Conservation (phyloP, 2,888 invertebrate species). For the Dione vanillae region DNA sequence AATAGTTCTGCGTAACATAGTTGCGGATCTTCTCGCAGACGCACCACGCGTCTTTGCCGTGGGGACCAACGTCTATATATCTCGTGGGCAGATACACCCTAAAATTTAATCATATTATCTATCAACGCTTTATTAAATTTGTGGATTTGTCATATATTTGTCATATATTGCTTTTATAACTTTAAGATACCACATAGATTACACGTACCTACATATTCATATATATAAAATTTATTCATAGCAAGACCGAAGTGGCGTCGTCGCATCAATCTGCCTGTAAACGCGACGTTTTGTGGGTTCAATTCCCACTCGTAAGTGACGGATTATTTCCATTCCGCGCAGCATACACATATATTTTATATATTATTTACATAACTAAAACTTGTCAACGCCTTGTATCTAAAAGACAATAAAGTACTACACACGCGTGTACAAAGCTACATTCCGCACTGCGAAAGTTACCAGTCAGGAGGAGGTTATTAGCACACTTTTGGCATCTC, state of each 20-base stretch:
- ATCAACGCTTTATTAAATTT: not conserved
- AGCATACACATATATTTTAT: too few species aligned
- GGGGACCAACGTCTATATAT: slow-evolving; percentile 63
- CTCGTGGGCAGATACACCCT: slow-evolving; percentile 69
- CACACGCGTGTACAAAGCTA: slow-evolving; percentile 11
- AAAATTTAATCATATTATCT: slow-evolving; percentile 31
- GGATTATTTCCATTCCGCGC: too few species aligned
- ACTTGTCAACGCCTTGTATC: too few species aligned
- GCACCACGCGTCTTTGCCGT: slow-evolving; percentile 82
- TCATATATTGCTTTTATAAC: not conserved
- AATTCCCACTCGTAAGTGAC: too few species aligned
- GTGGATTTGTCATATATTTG: not conserved
- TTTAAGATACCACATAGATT: not conserved
- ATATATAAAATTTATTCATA: not conserved
- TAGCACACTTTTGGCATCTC: slow-evolving; percentile 63
- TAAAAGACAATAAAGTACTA: slow-evolving; percentile 4
- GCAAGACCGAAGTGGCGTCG: too few species aligned
- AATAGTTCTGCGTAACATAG: slow-evolving; percentile 86
- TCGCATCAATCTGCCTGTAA: too few species aligned
- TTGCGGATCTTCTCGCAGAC: slow-evolving; percentile 86
- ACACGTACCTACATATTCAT: not conserved
- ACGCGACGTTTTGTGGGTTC: too few species aligned
- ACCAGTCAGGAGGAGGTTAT: slow-evolving; percentile 55
- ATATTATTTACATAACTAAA: too few species aligned
- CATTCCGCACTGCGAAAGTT: slow-evolving; percentile 28